phyloP scores from a whole-genome alignment of 2,888 invertebrate species.

The Sthenelais limicola region DNA sequence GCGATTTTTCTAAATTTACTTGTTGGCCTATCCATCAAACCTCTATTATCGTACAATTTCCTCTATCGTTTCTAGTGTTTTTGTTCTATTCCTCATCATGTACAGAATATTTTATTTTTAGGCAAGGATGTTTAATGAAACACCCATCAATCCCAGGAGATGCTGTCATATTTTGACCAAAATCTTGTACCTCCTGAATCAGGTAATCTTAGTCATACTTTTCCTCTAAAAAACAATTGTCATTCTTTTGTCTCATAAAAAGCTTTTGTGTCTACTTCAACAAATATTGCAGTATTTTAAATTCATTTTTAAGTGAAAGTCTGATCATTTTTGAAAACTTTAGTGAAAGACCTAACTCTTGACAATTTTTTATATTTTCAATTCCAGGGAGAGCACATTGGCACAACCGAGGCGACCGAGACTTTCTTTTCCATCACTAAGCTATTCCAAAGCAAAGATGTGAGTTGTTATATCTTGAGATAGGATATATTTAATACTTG shows the following conservation, averaged over 20 bases:
- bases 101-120: conserved; percentile 56
- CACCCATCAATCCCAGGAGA: conserved; percentile 96
- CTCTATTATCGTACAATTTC: conserved; percentile 7
- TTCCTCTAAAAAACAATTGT: not conserved
- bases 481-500: too few relatives aligned
- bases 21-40: too few relatives aligned
- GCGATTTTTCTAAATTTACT: too few relatives aligned
- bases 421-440: conserved; percentile 99
- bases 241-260: too few relatives aligned
- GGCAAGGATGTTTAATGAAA: conserved; percentile 97
- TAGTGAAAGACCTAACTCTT: too few relatives aligned
- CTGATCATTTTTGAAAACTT: too few relatives aligned
- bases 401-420: conserved; percentile 96
- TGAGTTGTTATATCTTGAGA: conserved; percentile 58
- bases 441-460: conserved; percentile 97
- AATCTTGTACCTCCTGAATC: conserved; percentile 94
- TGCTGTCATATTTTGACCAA: conserved; percentile 96
- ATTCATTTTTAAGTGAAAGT: too few relatives aligned
- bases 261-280: too few relatives aligned
- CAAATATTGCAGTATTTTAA: too few relatives aligned
- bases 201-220: conserved; percentile 73
- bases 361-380: too few relatives aligned
- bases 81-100: not conserved
- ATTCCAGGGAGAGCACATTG: conserved; percentile 86
- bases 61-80: not conserved